phyloP scores from a whole-genome alignment of 2,113 vertebrate genomes.

The Tachycineta bicolor region DNA sequence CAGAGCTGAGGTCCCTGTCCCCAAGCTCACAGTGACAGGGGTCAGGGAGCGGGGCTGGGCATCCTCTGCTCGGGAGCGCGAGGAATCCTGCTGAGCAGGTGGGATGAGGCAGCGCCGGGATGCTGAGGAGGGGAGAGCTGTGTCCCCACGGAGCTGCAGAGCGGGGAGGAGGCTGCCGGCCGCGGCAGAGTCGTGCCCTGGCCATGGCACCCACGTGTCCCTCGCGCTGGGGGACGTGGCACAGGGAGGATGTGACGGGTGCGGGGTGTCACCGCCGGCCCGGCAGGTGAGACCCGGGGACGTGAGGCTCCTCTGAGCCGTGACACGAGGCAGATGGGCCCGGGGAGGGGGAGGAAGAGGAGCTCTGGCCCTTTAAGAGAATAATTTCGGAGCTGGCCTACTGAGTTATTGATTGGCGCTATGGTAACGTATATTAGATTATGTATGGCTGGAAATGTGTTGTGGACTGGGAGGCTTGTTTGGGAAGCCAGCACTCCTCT shows the following conservation, averaged over 20 bases:
- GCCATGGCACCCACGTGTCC: accelerated
- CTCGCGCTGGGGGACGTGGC: no score
- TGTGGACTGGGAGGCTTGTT: constrained; percentile 60
- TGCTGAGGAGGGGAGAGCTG: background rate
- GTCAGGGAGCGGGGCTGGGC: background rate
- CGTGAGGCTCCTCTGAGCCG: background rate
- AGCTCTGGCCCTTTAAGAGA: constrained; percentile 76
- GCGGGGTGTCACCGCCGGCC: background rate
- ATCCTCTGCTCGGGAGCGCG: accelerated
- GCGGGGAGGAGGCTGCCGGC: background rate
- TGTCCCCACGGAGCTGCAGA: accelerated
- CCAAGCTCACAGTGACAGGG: accelerated
- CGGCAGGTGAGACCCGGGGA: accelerated
- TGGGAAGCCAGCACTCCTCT: constrained; percentile 62
- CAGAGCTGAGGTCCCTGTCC: background rate
- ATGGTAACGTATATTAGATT: constrained; percentile 84
- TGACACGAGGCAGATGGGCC: background rate
- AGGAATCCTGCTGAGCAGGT: accelerated
- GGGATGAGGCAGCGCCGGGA: accelerated
- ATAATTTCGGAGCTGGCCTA: constrained; percentile 67
- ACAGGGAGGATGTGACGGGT: accelerated
- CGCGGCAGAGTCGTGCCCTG: background rate
- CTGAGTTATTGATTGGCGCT: constrained; percentile 78
- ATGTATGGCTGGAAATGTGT: constrained; percentile 74
- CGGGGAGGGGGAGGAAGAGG: background rate